A percentile compares a stretch with the other conserved stretches of the same genome.
phyloP scores from a whole-genome alignment of 2,888 invertebrate genomes.

The Podabrus alpinus region DNA sequence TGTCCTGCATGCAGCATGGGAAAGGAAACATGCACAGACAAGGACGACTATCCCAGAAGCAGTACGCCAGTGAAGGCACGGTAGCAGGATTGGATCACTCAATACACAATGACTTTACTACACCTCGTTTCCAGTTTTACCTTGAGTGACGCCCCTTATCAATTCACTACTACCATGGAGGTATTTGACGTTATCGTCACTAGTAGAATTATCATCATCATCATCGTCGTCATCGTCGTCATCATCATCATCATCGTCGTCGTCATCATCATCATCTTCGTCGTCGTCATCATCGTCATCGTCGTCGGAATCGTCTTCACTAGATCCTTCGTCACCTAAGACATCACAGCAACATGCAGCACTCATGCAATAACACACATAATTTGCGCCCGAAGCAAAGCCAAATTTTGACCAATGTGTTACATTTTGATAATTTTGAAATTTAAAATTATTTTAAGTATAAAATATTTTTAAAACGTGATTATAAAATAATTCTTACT shows the following conservation, averaged over 20 bases:
- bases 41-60: slow-evolving; percentile 50
- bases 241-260: slow-evolving; percentile 55
- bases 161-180: slow-evolving; percentile 50
- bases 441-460: slow-evolving; percentile 6
- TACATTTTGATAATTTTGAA: slow-evolving; percentile 13
- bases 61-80: slow-evolving; percentile 10
- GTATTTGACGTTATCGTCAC: slow-evolving; percentile 56
- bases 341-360: slow-evolving; percentile 55
- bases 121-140: slow-evolving; percentile 45
- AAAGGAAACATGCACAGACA: slow-evolving; percentile 48
- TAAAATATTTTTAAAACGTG: slow-evolving; percentile 9
- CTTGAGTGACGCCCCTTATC: slow-evolving; percentile 51
- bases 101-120: slow-evolving; percentile 1
- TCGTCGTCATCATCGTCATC: slow-evolving; percentile 59
- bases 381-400: slow-evolving; percentile 34
- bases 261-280: slow-evolving; percentile 58
- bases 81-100: slow-evolving; percentile 17
- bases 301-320: slow-evolving; percentile 55
- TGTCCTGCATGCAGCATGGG: slow-evolving; percentile 53
- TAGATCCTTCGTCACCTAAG: slow-evolving; percentile 55
- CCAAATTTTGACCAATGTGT: slow-evolving; percentile 26
- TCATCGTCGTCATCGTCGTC: slow-evolving; percentile 61
- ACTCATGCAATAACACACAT: slow-evolving; percentile 48
- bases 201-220: slow-evolving; percentile 59
- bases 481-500: slow-evolving; percentile 71